phyloP scores from a whole-genome alignment of 1,140 invertebrate species.

The Drosophila lini region DNA sequence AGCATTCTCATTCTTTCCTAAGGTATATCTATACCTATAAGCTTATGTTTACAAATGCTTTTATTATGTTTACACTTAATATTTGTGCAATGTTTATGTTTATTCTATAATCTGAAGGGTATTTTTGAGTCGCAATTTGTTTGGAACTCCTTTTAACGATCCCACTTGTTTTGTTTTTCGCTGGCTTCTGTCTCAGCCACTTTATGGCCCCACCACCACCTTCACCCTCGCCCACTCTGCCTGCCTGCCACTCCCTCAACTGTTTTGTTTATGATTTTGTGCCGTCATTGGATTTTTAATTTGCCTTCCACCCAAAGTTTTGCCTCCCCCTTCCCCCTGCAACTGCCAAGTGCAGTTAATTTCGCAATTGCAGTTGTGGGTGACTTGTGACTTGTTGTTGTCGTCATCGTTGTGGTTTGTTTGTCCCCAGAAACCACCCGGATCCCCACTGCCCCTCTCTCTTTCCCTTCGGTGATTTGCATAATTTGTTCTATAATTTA shows the following conservation, averaged over 20 bases:
- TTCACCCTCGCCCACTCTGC: background rate
- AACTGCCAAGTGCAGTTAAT: slow-evolving; percentile 72
- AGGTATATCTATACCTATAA: no score
- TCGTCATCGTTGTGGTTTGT: slow-evolving; percentile 51
- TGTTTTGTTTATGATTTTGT: slow-evolving; percentile 72
- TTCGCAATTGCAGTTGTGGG: slow-evolving; percentile 53
- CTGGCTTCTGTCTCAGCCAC: slow-evolving; percentile 24
- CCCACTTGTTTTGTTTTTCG: slow-evolving; percentile 10
- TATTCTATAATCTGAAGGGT: slow-evolving; percentile 3
- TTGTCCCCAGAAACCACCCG: slow-evolving; percentile 6
- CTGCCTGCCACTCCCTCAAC: slow-evolving; percentile 31
- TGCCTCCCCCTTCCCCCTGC: background rate
- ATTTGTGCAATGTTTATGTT: background rate
- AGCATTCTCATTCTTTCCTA: background rate
- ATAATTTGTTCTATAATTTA: slow-evolving; percentile 81
- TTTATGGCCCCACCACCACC: slow-evolving; percentile 6
- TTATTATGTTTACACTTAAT: background rate
- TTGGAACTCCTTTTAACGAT: background rate
- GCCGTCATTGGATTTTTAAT: slow-evolving; percentile 61
- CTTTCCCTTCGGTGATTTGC: slow-evolving; percentile 61
- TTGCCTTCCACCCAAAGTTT: slow-evolving; percentile 23
- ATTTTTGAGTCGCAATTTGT: slow-evolving; percentile 1
- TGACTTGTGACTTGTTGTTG: slow-evolving; percentile 27
- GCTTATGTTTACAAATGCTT: background rate
- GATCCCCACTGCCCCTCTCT: background rate